Conservation (phyloP, 35 echinoderm and acorn worm species). For the Amphiura filiformis region DNA sequence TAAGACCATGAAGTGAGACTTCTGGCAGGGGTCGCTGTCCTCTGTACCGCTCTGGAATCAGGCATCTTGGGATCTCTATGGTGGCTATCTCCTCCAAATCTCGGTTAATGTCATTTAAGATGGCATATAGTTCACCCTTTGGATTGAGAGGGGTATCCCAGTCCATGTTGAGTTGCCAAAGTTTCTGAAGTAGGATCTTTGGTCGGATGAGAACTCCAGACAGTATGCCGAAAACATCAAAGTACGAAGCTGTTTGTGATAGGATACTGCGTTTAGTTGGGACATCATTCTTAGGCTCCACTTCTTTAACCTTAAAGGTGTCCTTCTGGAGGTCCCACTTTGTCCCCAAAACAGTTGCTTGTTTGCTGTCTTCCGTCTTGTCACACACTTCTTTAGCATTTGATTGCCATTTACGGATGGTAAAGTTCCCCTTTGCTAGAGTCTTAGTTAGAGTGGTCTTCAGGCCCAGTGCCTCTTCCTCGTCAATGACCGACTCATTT, state of each 20-base stretch:
- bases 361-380: constrained; percentile 31
- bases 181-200: too few relatives aligned
- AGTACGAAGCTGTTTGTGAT: constrained; percentile 50
- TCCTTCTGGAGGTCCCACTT: constrained; percentile 59
- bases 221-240: too few relatives aligned
- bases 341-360: constrained; percentile 28
- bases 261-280: constrained; percentile 49
- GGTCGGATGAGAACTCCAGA: too few relatives aligned
- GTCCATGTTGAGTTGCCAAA: too few relatives aligned
- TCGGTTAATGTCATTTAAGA: too few relatives aligned
- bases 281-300: too few relatives aligned
- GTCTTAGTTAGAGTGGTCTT: constrained; percentile 63
- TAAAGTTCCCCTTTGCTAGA: constrained; percentile 25
- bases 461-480: constrained; percentile 31
- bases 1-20: too few relatives aligned
- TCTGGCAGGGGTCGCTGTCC: too few relatives aligned
- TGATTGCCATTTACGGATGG: constrained; percentile 44
- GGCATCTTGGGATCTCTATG: too few relatives aligned
- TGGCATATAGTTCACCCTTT: constrained; percentile 30
- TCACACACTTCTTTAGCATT: constrained; percentile 33
- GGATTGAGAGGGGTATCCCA: constrained; percentile 20
- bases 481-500: constrained; percentile 33
- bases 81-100: too few relatives aligned
- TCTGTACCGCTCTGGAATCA: too few relatives aligned
- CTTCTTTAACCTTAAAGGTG: constrained; percentile 34